phyloP scores from a whole-genome alignment of 2,797 vertebrate genomes.

The Morelia viridis region DNA sequence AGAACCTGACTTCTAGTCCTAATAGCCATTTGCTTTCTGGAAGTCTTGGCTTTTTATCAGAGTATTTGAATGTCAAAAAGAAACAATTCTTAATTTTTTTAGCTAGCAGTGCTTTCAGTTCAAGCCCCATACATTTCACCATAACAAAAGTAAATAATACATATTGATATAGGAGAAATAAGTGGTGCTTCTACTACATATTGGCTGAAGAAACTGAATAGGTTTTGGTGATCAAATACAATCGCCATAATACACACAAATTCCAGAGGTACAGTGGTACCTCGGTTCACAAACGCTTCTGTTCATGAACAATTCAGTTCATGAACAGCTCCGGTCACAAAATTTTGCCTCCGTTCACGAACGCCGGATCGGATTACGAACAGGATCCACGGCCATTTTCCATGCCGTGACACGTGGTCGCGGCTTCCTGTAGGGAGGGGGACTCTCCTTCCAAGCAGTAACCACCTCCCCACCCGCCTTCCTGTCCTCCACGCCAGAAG shows the following conservation, averaged over 20 bases:
- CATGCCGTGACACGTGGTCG: too few relatives aligned
- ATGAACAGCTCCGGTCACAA: too few relatives aligned
- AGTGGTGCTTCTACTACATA: background rate
- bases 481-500: too few relatives aligned
- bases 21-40: slow-evolving; percentile 73
- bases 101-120: background rate
- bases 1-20: slow-evolving; percentile 76
- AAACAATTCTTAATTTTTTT: slow-evolving; percentile 24
- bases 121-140: background rate
- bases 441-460: too few relatives aligned
- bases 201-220: background rate
- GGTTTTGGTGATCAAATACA: background rate
- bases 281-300: too few relatives aligned
- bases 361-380: too few relatives aligned
- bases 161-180: background rate
- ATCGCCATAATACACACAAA: background rate
- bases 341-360: too few relatives aligned
- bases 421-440: too few relatives aligned
- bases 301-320: too few relatives aligned
- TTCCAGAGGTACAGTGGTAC: background rate
- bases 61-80: slow-evolving; percentile 27
- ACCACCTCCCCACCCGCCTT: too few relatives aligned
- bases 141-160: background rate
- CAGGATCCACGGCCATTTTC: too few relatives aligned
- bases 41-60: slow-evolving; percentile 25